These are phyloP conservation scores for Florisuga fusca DNA, from an alignment of 2,797 vertebrate genomes.

Conservation along the genomic window DNA sequence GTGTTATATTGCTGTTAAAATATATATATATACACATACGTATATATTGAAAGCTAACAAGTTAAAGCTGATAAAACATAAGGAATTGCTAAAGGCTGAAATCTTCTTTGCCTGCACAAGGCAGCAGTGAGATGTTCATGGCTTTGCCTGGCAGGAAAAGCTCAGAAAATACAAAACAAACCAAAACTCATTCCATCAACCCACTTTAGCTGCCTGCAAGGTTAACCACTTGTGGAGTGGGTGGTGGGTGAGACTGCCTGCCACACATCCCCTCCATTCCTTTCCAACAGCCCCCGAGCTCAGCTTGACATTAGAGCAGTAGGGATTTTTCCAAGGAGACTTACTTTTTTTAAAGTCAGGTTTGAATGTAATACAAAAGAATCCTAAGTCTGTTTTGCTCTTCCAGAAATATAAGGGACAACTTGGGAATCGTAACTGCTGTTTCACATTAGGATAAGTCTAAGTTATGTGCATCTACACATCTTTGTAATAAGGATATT, in stretches of 20 bases:
- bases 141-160: neutral
- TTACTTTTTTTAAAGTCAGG: neutral
- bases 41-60: neutral
- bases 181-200: neutral
- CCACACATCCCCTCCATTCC: neutral
- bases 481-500: neutral
- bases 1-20: neutral
- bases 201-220: neutral
- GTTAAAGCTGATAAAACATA: neutral
- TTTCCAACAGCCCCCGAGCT: neutral
- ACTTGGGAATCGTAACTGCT: rapidly evolving
- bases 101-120: neutral
- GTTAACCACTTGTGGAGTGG: neutral
- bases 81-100: neutral
- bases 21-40: too few species aligned
- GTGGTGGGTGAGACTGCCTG: neutral
- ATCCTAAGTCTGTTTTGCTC: neutral
- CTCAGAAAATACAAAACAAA: neutral
- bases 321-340: neutral
- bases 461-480: neutral
- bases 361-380: neutral
- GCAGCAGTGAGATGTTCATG: neutral
- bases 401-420: neutral
- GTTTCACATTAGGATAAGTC: neutral
- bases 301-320: rapidly evolving